These are phyloP conservation scores for Cheilosia vernalis DNA, from an alignment of 2,888 invertebrate species.

Conservation along the genomic window DNA sequence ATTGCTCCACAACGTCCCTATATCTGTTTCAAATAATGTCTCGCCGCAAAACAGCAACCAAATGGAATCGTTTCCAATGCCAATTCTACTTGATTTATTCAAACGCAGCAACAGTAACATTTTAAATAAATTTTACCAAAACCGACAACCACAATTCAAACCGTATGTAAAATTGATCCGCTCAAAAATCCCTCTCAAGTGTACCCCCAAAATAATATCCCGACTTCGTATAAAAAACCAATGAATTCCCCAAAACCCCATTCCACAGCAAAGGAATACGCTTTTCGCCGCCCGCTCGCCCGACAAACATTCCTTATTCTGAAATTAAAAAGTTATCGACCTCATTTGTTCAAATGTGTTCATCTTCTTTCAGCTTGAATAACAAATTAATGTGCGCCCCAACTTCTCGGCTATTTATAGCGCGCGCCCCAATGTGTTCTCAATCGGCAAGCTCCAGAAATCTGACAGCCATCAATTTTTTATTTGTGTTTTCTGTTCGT, in stretches of 20 bases:
- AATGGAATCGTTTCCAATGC: no score
- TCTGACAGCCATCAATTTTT: slow-evolving; percentile 41
- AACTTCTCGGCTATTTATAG: slow-evolving; percentile 32
- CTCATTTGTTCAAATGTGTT: slow-evolving; percentile 47
- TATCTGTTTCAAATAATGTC: no score
- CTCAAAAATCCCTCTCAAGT: no score
- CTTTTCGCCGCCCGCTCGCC: background rate
- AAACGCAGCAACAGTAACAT: no score
- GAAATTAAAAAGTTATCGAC: slow-evolving; percentile 60
- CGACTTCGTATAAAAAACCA: slow-evolving; percentile 10
- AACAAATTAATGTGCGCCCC: slow-evolving; percentile 33
- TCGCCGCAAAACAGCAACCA: no score
- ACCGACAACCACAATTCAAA: no score
- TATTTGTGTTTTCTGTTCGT: background rate
- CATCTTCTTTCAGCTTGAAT: slow-evolving; percentile 27
- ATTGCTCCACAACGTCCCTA: no score
- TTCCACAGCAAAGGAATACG: background rate
- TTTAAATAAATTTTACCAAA: no score
- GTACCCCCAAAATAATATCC: background rate
- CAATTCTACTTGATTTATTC: no score
- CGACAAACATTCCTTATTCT: slow-evolving; percentile 9
- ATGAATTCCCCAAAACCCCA: slow-evolving; percentile 5
- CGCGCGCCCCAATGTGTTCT: slow-evolving; percentile 20
- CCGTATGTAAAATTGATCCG: no score
- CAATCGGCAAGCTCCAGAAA: slow-evolving; percentile 30